These are phyloP conservation scores for Microcebus jonahi DNA, from an alignment of 2,113 vertebrate genomes.

Conservation along the genomic window DNA sequence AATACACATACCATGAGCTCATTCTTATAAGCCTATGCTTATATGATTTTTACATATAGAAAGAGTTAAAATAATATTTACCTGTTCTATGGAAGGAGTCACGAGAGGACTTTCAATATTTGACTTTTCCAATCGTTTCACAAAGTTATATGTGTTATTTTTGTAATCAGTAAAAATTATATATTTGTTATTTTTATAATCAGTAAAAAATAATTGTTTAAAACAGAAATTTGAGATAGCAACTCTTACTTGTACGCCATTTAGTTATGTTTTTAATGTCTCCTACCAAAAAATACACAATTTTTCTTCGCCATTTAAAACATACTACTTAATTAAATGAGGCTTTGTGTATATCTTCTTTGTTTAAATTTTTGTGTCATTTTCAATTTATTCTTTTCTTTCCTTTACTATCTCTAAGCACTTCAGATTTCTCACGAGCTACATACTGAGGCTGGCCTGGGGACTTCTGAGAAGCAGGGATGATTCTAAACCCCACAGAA, in stretches of 20 bases:
- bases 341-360: neutral
- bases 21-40: neutral
- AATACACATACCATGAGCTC: neutral
- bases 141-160: neutral
- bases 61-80: neutral
- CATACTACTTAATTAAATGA: neutral
- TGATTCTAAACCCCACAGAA: neutral
- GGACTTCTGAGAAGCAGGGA: neutral
- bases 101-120: neutral
- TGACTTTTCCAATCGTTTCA: neutral
- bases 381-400: neutral
- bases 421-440: neutral
- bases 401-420: neutral
- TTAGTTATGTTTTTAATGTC: neutral
- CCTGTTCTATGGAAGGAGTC: neutral
- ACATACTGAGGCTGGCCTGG: neutral
- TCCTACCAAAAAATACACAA: neutral
- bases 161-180: neutral
- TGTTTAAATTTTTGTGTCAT: neutral
- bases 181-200: neutral
- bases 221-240: neutral
- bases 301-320: neutral
- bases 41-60: neutral
- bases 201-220: neutral
- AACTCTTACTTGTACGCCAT: neutral